Conservation (phyloP, 2,797 vertebrate species). For the Poeciliopsis turneri region DNA sequence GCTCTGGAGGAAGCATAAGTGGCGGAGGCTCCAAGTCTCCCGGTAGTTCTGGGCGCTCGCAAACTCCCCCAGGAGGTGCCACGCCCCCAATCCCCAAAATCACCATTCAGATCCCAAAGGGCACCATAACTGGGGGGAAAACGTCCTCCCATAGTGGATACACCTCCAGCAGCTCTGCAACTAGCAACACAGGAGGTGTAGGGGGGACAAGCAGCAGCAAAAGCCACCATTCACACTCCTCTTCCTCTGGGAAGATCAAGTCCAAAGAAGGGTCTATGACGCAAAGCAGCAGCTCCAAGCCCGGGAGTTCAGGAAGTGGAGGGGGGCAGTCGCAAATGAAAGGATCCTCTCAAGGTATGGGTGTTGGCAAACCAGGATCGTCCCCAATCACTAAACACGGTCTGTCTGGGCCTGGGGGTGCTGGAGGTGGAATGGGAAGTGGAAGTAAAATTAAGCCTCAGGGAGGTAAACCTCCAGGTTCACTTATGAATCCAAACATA, state of each 20-base stretch:
- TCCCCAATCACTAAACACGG: conserved; percentile 97
- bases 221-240: conserved; percentile 97
- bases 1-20: conserved; percentile 85
- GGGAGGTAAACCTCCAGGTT: conserved; percentile 93
- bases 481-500: conserved; percentile 94
- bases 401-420: conserved; percentile 85
- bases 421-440: conserved; percentile 76
- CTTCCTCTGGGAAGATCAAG: conserved; percentile 95
- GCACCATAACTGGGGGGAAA: conserved; percentile 93
- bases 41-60: conserved; percentile 93
- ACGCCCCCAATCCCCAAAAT: conserved; percentile 98
- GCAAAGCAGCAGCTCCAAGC: conserved; percentile 89
- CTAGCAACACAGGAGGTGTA: conserved; percentile 72
- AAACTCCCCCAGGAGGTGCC: conserved; percentile 95
- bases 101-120: conserved; percentile 97
- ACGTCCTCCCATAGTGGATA: conserved; percentile 94
- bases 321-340: conserved; percentile 86
- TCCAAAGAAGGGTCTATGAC: conserved; percentile 89
- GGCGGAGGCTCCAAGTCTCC: conserved; percentile 97
- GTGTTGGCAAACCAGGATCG: conserved; percentile 91
- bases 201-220: conserved; percentile 87
- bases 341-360: conserved; percentile 90
- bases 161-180: conserved; percentile 87
- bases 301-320: conserved; percentile 81
- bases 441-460: conserved; percentile 92